Base-by-base conservation (phyloP, 2,888 invertebrate species). In the Choreutis nemorana region DNA sequence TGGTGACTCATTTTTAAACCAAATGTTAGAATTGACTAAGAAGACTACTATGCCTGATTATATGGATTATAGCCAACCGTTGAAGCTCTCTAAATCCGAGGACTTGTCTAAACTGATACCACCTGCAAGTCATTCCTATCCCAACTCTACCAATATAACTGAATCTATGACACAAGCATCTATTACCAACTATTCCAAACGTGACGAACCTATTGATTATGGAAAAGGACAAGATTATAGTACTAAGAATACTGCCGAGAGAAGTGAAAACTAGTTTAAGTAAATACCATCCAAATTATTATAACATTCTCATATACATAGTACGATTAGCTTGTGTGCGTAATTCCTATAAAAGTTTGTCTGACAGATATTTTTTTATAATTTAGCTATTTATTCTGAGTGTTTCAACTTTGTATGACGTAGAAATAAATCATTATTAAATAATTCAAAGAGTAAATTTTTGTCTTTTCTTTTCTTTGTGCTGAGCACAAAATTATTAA, bases 21-120 rank as follows among this genome's bases (percentile, higher is more conserved):
- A 81, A 48, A 81, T 81, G 81, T 48, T 80, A 34, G 80, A 81
- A 42, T 46, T 81, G 37, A 80, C 81, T 3, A 80, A 79, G 38
- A 81, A 81, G 48, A 79, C 79, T 1, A 79, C 79, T 2, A 70
- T 78, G 64, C 67, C 79, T 1, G 80, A 80, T 43, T 81, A 79
- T 38, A 55, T 73, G 39, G 80, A 81, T 37, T 73, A 73, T 32
- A 68, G 77, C 33, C 84, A 85, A 31, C 81, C 83, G 23, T 45
- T 81, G 7, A 87, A 87, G 57, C 64, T 86, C 26, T 65, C 82
- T 3, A 86, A 85, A 56, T 57, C 75, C 14, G 83, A 82, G 38
- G 84, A 83, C 34, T 65, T 80, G 32, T 61, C 77, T 26, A 53
- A 79, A 34, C 77, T 83, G 37, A 53, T 79, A 33, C 75, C 83